A percentile compares a stretch with the other conserved stretches of the same genome.
Conservation (phyloP, 2,113 vertebrate species). For the Pampusana beccarii region DNA sequence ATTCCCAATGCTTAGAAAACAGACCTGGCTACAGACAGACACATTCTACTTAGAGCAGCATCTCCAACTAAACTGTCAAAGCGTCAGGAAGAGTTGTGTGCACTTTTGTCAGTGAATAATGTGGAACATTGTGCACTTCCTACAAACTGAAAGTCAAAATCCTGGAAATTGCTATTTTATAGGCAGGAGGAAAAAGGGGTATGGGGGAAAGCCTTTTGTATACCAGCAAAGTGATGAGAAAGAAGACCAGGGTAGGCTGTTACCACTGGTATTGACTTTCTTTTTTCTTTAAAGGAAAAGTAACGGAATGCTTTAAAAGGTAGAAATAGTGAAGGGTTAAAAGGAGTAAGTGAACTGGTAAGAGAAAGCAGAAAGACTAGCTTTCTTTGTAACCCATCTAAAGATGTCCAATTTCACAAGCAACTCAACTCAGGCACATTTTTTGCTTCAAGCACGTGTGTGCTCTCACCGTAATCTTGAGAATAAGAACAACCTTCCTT, state of each 20-base stretch:
- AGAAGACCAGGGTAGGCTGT: neutral
- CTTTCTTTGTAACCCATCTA: neutral
- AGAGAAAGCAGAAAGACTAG: neutral
- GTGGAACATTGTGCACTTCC: neutral
- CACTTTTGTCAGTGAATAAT: neutral
- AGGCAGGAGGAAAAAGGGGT: too few species aligned
- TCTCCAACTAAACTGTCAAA: conserved; percentile 4
- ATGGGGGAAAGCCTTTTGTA: rapidly evolving
- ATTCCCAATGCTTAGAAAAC: conserved; percentile 19
- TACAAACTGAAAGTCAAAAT: neutral
- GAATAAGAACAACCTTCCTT: conserved; percentile 7
- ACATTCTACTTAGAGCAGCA: neutral
- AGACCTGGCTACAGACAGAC: conserved; percentile 18
- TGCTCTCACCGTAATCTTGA: neutral
- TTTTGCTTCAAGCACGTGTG: neutral
- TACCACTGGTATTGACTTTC: neutral
- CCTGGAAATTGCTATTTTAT: neutral
- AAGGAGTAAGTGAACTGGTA: neutral
- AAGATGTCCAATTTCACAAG: conserved; percentile 14
- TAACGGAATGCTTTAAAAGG: neutral
- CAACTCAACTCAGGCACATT: neutral
- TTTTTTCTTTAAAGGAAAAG: neutral
- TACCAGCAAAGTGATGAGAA: neutral
- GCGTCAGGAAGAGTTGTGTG: neutral
- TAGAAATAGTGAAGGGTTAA: neutral